Conservation (phyloP, 2,113 vertebrate species). For the Panurus biarmicus region DNA sequence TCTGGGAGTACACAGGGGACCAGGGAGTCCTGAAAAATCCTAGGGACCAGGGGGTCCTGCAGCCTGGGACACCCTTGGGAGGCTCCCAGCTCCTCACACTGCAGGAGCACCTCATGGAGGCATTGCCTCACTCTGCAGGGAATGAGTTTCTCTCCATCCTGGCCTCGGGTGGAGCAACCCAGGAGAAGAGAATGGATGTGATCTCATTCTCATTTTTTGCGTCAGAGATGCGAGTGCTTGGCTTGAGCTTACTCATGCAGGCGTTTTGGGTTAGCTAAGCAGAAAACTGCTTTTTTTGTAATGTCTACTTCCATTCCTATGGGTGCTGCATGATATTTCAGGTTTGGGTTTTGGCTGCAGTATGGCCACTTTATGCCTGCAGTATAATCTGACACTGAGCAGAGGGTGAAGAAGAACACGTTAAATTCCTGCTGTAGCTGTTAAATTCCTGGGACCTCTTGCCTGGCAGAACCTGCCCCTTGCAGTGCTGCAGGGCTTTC, state of each 20-base stretch:
- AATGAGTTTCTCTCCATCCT: not conserved
- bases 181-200: not conserved
- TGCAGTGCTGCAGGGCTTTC: not conserved
- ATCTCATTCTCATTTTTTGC: not conserved
- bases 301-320: accelerated
- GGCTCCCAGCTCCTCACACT: accelerated
- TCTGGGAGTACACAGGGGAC: not conserved
- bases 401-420: not conserved
- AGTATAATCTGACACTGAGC: not conserved
- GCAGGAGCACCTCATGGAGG: not conserved
- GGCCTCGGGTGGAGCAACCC: accelerated
- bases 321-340: not conserved
- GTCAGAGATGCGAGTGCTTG: accelerated
- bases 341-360: not conserved
- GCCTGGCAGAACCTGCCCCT: not conserved
- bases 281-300: not conserved
- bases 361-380: not conserved
- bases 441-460: not conserved
- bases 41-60: not conserved
- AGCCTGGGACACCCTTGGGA: accelerated
- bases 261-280: not conserved
- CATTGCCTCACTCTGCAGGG: not conserved
- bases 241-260: not conserved
- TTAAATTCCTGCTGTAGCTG: not conserved
- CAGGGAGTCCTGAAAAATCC: not conserved